Base-by-base conservation (phyloP, 2,888 invertebrate genomes). In the Lamellibrachia columna region DNA sequence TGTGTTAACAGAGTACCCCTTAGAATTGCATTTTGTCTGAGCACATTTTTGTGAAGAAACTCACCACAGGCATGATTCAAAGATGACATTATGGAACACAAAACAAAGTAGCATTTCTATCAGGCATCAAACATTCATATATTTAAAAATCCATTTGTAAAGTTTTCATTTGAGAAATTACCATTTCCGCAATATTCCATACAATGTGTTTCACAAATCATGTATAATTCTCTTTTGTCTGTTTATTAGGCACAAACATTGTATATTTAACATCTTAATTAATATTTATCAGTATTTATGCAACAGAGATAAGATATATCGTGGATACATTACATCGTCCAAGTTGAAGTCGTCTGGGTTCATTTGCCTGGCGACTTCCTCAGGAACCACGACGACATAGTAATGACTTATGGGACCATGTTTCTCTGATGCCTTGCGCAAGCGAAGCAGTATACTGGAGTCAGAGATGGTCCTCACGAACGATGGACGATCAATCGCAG, bases 401-500 rank as follows among this genome's bases (percentile, higher is more conserved):
- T 99, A 99, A 97, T 99, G 99, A 93, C 98, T 98, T 95, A 99
- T 99, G 8, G 99, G 99, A 52, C 99, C 99, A 96, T 99, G 99
- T 97, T 99, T 99, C 97, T 99, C 99, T 0, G 99, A 99, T 0
- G 99, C 99, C 53, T 94, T 93, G 15, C 94, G 91, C 90, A 96
- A 93, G 9, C 93, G 90, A 53, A 96, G 92, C 90, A 93, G 94
- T 60, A 96, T 90, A 15, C 92, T 92, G n/a, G 92, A 90, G 75
- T 94, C 93, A 2, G 93, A 92, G n/a, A 93, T 53, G 3, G 92
- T 55, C 22, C 92, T 53, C 52, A 93, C 90, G 52, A 93, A 93
- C 15, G 91, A n/a, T 2, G 94, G 94, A 2, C 93, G 90, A 8
- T 92, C 92, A 90, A 94, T 93, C 11, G 92, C 92, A 15, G 94